Base-by-base conservation (phyloP, 2,888 invertebrate genomes). In the Neria commutata region DNA sequence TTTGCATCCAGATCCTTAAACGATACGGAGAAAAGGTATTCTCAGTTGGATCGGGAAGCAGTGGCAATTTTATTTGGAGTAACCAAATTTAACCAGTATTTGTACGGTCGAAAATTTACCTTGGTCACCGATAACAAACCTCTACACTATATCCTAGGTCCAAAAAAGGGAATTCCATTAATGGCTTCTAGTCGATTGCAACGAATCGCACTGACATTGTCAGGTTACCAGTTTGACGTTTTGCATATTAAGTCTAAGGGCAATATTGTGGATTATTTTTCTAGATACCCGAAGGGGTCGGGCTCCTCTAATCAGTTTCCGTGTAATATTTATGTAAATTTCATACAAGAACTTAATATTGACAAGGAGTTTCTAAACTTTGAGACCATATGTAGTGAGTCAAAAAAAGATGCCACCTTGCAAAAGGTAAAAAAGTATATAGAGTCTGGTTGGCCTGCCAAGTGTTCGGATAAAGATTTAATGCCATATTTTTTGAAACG, bases 41-140 rank as follows among this genome's bases (percentile, higher is more conserved):
- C 65, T 8, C 65, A 69, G 42, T 61, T 68, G 24, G 67, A 72
- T 47, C 63, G 62, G 14, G 70, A 72, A 63, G 79, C 76, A 2
- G 65, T 76, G 2, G 69, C 71, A 14, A 66, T 80, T 11, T 58
- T 77, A n/a, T 82, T 66, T 56, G 78, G 73, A 3, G 69, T 81
- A 2, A 68, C 70, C 45, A 72, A 73, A 61, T 83, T 81, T 62
- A 71, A 77, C 56, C 67, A 75, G 4, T 82, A 76, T 62, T 29
- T 81, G 3, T 76, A 66, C 63, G 81, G 80, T 3, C 60, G 76
- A 3, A 57, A 68, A 3, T 83, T 83, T 64, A 72, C 66, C 0
- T 63, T 81, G 14, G 47, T 71, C 11, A 80, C 80, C 2, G 79
- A 81, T 61, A 74, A 79, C 56, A 69, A 76, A 54, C 79, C 82